These are phyloP conservation scores for Drosophila percnosoma DNA, from an alignment of 2,888 invertebrate species.

Conservation along the genomic window DNA sequence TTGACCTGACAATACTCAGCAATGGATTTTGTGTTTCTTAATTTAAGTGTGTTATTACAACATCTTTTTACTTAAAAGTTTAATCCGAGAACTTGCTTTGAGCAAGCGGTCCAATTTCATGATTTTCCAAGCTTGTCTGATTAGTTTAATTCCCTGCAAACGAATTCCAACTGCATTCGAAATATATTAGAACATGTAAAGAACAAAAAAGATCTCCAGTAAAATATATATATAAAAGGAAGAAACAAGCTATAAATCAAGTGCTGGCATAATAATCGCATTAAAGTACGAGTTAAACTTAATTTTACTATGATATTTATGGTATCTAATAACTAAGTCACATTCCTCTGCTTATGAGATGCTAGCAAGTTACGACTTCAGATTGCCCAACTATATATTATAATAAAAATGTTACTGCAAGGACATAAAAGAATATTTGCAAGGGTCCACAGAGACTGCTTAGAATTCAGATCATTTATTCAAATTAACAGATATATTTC, in stretches of 20 bases:
- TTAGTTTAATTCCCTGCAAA: background rate
- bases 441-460: background rate
- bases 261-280: background rate
- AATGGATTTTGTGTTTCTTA: background rate
- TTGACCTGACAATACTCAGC: background rate
- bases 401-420: background rate
- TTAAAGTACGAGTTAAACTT: background rate
- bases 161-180: background rate
- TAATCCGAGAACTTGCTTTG: background rate
- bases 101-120: too few species aligned
- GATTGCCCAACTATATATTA: background rate
- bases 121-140: background rate
- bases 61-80: background rate
- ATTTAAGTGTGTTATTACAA: background rate
- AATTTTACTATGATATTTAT: background rate
- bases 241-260: background rate
- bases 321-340: background rate
- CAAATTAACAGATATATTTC: background rate
- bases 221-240: background rate
- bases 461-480: background rate
- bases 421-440: background rate
- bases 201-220: background rate
- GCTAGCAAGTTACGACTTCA: background rate
- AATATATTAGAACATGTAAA: background rate
- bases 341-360: background rate